These are phyloP conservation scores for Thymelicus sylvestris DNA, from an alignment of 2,888 invertebrate genomes.

Conservation along the genomic window DNA sequence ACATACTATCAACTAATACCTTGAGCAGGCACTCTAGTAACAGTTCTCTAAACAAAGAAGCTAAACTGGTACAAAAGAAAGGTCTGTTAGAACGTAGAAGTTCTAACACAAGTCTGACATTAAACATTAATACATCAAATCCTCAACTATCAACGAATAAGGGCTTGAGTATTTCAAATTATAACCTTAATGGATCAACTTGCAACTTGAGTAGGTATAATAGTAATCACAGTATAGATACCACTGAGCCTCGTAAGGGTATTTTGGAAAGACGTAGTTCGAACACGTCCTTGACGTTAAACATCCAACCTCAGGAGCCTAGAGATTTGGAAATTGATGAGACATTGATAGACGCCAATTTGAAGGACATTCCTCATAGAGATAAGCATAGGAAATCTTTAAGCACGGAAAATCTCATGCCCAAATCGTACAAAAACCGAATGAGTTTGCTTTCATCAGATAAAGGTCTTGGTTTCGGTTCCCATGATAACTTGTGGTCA, in stretches of 20 bases:
- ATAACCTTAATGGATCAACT: conserved; percentile 79
- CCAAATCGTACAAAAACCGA: conserved; percentile 77
- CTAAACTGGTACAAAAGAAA: conserved; percentile 80
- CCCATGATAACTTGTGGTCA: conserved; percentile 82
- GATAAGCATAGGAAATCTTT: conserved; percentile 83
- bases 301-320: conserved; percentile 75
- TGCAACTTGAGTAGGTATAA: conserved; percentile 79
- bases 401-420: conserved; percentile 86
- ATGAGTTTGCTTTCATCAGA: conserved; percentile 62
- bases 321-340: conserved; percentile 79
- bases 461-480: conserved; percentile 70
- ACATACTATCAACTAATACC: conserved; percentile 83
- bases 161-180: conserved; percentile 79
- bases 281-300: conserved; percentile 91
- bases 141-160: conserved; percentile 75
- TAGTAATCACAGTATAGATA: conserved; percentile 79
- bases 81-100: conserved; percentile 93
- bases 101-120: conserved; percentile 89
- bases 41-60: conserved; percentile 80
- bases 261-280: conserved; percentile 91
- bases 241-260: conserved; percentile 82
- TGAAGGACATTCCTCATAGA: conserved; percentile 68
- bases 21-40: conserved; percentile 85
- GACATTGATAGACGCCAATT: conserved; percentile 61
- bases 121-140: conserved; percentile 85